Conservation (phyloP, 1,140 invertebrate genomes). For the Pachyrhynchus sulphureomaculatus region DNA sequence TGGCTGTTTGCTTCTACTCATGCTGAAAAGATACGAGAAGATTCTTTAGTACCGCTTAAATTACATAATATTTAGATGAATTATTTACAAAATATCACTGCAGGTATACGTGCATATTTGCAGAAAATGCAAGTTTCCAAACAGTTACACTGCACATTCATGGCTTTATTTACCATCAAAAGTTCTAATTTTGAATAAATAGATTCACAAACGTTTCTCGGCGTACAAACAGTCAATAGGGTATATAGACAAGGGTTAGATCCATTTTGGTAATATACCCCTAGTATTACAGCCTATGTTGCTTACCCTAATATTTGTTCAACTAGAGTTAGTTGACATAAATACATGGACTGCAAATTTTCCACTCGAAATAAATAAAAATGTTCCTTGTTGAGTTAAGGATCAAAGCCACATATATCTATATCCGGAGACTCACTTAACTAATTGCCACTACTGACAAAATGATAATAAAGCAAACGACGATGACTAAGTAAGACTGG, state of each 20-base stretch:
- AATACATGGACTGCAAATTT: conserved; percentile 46
- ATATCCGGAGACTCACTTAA: conserved; percentile 30
- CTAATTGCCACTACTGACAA: conserved; percentile 21
- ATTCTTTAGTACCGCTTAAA: too few relatives aligned
- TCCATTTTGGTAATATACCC: too few relatives aligned
- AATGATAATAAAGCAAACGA: conserved; percentile 21
- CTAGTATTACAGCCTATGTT: conserved; percentile 43
- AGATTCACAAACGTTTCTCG: too few relatives aligned
- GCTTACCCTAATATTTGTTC: conserved; percentile 46
- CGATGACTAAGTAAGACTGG: conserved; percentile 1
- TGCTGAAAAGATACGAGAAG: too few relatives aligned
- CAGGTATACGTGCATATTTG: too few relatives aligned
- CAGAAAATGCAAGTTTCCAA: neutral
- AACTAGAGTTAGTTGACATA: conserved; percentile 48
- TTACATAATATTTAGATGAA: too few relatives aligned
- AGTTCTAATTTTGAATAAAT: too few relatives aligned
- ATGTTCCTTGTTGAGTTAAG: conserved; percentile 39
- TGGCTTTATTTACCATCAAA: too few relatives aligned
- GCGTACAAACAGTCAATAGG: neutral
- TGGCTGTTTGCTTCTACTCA: too few relatives aligned
- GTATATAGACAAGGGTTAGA: conserved; percentile 26
- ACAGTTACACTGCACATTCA: neutral
- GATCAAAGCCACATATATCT: conserved; percentile 30
- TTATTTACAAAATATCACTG: too few relatives aligned
- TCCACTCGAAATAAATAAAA: conserved; percentile 45